These are phyloP conservation scores for Montipora foliosa DNA, from an alignment of 64 coral and sea anemone species.

Conservation along the genomic window DNA sequence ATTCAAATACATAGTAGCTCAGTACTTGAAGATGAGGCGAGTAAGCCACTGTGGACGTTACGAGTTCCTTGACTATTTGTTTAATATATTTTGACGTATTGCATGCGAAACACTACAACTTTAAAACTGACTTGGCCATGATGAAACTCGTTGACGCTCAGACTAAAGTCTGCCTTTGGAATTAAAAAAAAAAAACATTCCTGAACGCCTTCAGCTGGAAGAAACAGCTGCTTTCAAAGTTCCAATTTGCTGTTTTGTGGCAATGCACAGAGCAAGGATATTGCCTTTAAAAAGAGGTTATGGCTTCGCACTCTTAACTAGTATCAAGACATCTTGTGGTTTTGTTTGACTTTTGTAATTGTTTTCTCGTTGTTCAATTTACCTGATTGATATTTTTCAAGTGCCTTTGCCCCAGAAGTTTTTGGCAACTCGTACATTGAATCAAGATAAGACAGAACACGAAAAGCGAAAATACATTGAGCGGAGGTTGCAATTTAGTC, in stretches of 20 bases:
- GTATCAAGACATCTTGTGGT: not conserved
- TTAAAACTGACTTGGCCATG: not conserved
- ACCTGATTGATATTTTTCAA: not conserved
- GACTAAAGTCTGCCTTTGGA: not conserved
- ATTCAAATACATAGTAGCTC: not conserved
- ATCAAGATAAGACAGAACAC: not conserved
- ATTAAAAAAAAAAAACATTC: not conserved
- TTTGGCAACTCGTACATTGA: not conserved
- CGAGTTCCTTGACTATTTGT: not conserved
- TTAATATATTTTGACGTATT: not conserved
- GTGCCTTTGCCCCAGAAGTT: not conserved
- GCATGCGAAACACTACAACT: not conserved
- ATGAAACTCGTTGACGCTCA: not conserved
- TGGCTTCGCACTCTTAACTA: not conserved
- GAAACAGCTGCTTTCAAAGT: not conserved
- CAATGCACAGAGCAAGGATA: not conserved
- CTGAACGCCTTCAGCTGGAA: not conserved
- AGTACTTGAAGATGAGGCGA: not conserved
- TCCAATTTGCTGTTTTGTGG: too few species aligned
- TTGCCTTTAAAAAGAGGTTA: not conserved
- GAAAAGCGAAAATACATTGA: too few species aligned
- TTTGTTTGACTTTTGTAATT: slow-evolving; percentile 25
- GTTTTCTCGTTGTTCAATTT: not conserved
- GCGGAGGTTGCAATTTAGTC: too few species aligned
- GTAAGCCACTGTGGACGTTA: not conserved